Percentiles rank a stretch among this genome's conserved stretches.
These are phyloP conservation scores for Drosophila mimetica DNA, from an alignment of 2,888 invertebrate species.

Conservation along the genomic window DNA sequence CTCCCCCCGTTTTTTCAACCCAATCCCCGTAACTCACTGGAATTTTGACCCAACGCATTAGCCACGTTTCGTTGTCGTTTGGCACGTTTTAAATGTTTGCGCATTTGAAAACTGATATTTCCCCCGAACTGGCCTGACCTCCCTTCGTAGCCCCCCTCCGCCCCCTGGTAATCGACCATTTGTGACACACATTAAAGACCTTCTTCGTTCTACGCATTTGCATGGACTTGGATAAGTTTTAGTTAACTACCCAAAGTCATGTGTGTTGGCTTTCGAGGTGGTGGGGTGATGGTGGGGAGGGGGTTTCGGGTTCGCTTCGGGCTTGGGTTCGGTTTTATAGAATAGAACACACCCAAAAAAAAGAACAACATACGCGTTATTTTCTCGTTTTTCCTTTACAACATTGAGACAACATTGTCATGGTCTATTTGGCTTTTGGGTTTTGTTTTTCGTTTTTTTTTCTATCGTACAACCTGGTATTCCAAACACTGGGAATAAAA, in stretches of 20 bases:
- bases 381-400: slow-evolving; percentile 35
- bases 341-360: slow-evolving; percentile 60
- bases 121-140: slow-evolving; percentile 4
- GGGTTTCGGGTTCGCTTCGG: slow-evolving; percentile 13
- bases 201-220: slow-evolving; percentile 34
- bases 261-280: slow-evolving; percentile 18
- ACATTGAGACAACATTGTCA: slow-evolving; percentile 52
- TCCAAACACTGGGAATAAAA: slow-evolving; percentile 9
- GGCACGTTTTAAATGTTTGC: slow-evolving; percentile 57
- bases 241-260: slow-evolving; percentile 33
- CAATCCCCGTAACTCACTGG: not conserved
- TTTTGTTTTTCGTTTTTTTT: slow-evolving; percentile 36
- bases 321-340: slow-evolving; percentile 25
- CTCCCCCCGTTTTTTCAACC: not conserved
- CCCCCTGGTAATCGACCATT: not conserved
- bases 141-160: not conserved
- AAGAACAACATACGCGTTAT: slow-evolving; percentile 13
- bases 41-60: slow-evolving; percentile 8
- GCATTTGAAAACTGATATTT: slow-evolving; percentile 60
- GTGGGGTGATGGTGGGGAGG: slow-evolving; percentile 6
- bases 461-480: slow-evolving; percentile 22
- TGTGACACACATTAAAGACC: slow-evolving; percentile 35
- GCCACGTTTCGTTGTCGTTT: slow-evolving; percentile 36
- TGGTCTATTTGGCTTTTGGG: slow-evolving; percentile 74
- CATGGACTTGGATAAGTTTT: slow-evolving; percentile 36